Evolutionary conservation across 2,797 vertebrate genomes (phyloP), one percentile per base, ranked within the genome.

Genomic region (Crocodylus rhombifer): DNA sequence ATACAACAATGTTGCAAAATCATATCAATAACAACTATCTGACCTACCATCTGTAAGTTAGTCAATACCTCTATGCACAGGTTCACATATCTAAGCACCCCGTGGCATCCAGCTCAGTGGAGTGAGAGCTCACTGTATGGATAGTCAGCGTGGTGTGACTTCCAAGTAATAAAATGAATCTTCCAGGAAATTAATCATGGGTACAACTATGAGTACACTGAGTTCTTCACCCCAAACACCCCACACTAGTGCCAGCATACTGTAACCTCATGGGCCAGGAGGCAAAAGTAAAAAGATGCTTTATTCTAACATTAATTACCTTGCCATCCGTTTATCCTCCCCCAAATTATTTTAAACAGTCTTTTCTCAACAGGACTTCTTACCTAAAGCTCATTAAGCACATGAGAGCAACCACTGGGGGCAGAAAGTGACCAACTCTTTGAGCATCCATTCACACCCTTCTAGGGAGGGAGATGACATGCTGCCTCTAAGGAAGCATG

Each of bases 111-210:
- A 86, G 84, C 28, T 56, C 79, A 77, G 33, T 0, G 1, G 76
- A 82, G 91, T 51, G 67, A 64, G 42, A 87, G 57, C 67, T 92
- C 75, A 77, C 0, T 1, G 23, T 87, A 75, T 91, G 92, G 87
- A 36, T 69, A 69, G 80, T 84, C 89, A 91, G 61, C 80, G 73
- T 0, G 1, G 58, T 65, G 36, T 2, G 82, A 87, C 23, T 87
- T 30, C 69, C 78, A 80, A 86, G 79, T 36, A 64, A 89, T 80
- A 94, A 91, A 51, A 93, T 63, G 14, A 26, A 56, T 74, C 84
- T 91, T 65, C 80, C 87, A 6, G 69, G 76, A 91, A 69, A 88
- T 80, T 84, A 85, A 87, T 51, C 71, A 64, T 56, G 87, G n/a
- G 77, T 86, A 0, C 42, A 90, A 86, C 55, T 69, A 18, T 14